phyloP scores from a whole-genome alignment of 2,888 invertebrate genomes.

The Parnassius glacialis region DNA sequence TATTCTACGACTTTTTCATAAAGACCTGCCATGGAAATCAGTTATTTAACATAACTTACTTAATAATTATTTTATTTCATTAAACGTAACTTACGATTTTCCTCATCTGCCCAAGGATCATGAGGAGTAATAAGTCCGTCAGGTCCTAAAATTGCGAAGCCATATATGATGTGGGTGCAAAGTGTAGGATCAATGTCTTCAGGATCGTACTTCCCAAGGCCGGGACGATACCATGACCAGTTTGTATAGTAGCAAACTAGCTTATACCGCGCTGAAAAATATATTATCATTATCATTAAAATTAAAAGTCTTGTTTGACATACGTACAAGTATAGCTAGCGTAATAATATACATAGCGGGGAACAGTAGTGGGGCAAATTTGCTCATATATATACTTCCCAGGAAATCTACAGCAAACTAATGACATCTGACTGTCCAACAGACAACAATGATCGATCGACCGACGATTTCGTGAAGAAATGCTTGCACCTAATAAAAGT shows the following conservation, averaged over 20 bases:
- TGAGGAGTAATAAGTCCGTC: constrained; percentile 90
- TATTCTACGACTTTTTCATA: constrained; percentile 91
- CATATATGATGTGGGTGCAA: constrained; percentile 96
- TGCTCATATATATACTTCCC: too few species aligned
- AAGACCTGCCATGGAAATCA: constrained; percentile 81
- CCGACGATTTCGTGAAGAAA: too few species aligned
- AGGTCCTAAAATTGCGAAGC: constrained; percentile 94
- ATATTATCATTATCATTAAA: not conserved
- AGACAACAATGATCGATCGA: too few species aligned
- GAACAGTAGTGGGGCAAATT: too few species aligned
- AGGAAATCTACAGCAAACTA: too few species aligned
- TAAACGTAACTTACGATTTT: constrained; percentile 84
- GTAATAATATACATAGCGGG: too few species aligned
- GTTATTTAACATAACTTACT: not conserved
- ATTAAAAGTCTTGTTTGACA: not conserved
- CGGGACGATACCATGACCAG: constrained; percentile 95
- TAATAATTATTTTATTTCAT: not conserved
- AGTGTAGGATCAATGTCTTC: constrained; percentile 92
- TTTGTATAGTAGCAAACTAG: constrained; percentile 96
- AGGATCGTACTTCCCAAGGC: constrained; percentile 90
- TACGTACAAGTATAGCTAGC: too few species aligned
- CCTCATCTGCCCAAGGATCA: constrained; percentile 94
- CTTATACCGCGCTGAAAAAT: constrained; percentile 85
- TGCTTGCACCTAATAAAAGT: too few species aligned
- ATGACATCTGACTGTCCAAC: too few species aligned